phyloP scores from a whole-genome alignment of 2,888 invertebrate species.

The Nomada goodeniana region DNA sequence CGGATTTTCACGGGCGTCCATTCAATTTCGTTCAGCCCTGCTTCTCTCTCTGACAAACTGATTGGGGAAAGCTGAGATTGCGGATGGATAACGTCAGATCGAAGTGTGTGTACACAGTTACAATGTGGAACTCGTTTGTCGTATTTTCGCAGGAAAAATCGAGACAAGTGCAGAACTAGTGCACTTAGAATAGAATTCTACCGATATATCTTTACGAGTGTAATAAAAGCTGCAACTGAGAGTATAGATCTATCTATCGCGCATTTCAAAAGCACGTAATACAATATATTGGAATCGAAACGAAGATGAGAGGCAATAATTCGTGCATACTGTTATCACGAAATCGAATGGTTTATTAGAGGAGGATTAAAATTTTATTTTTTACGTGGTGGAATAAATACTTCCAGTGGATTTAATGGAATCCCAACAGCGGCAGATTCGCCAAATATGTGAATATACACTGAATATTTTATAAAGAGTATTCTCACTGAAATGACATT shows the following conservation, averaged over 20 bases:
- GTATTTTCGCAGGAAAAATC: slow-evolving; percentile 37
- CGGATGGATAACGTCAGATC: background rate
- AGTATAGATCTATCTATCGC: background rate
- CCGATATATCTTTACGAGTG: background rate
- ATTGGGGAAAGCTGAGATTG: slow-evolving; percentile 35
- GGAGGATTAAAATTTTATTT: background rate
- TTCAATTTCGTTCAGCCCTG: slow-evolving; percentile 36
- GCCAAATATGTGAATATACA: no score
- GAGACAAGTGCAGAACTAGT: slow-evolving; percentile 7
- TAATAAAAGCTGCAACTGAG: no score
- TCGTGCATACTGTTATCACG: no score
- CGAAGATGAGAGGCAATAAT: background rate
- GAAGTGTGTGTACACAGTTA: slow-evolving; percentile 18
- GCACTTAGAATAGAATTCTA: background rate
- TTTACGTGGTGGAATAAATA: no score
- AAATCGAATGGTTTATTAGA: background rate
- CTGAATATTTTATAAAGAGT: no score
- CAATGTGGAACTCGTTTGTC: slow-evolving; percentile 28
- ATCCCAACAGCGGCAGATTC: no score
- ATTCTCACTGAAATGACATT: no score
- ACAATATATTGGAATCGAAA: background rate
- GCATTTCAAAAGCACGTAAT: background rate
- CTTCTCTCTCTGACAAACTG: slow-evolving; percentile 47
- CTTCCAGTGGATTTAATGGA: background rate
- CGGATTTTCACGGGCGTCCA: slow-evolving; percentile 26